Conservation (phyloP, 2,797 vertebrate genomes). For the Poeciliopsis infans region DNA sequence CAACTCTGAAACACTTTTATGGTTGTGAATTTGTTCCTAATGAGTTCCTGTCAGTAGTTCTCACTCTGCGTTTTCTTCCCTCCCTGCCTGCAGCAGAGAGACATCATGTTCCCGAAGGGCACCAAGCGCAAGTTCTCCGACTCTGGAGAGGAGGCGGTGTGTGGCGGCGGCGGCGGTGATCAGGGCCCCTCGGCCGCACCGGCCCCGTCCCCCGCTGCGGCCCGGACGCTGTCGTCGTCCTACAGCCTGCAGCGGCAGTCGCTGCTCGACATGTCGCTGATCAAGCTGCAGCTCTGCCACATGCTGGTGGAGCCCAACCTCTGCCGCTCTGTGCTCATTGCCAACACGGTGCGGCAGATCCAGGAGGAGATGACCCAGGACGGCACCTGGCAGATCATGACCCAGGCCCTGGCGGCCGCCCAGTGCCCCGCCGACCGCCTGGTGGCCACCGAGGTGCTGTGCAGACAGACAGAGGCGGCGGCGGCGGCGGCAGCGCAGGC, state of each 20-base stretch:
- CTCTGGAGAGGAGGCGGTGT: slow-evolving; percentile 81
- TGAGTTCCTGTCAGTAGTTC: slow-evolving; percentile 52
- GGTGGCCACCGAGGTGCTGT: slow-evolving; percentile 90
- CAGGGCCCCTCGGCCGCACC: slow-evolving; percentile 79
- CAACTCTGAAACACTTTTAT: slow-evolving; percentile 42
- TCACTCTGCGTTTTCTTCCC: slow-evolving; percentile 49
- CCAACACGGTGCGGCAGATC: slow-evolving; percentile 97
- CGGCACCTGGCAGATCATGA: slow-evolving; percentile 89
- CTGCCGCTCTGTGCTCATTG: slow-evolving; percentile 96
- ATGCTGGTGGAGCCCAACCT: slow-evolving; percentile 96
- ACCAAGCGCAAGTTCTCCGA: slow-evolving; percentile 94
- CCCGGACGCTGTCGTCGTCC: slow-evolving; percentile 78
- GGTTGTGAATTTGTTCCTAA: slow-evolving; percentile 43
- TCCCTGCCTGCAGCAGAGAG: slow-evolving; percentile 60
- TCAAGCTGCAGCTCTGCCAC: slow-evolving; percentile 98
- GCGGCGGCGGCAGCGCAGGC: slow-evolving; percentile 51
- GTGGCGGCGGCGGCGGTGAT: slow-evolving; percentile 68
- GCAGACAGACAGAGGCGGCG: slow-evolving; percentile 79
- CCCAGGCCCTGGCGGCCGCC: slow-evolving; percentile 80
- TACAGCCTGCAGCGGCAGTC: slow-evolving; percentile 95
- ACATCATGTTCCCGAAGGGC: slow-evolving; percentile 94
- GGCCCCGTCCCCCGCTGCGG: slow-evolving; percentile 40
- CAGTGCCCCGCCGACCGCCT: slow-evolving; percentile 86
- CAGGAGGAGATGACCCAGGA: slow-evolving; percentile 98
- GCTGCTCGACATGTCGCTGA: slow-evolving; percentile 96